Evolutionary conservation across 2,113 vertebrate genomes (phyloP), one percentile per base, ranked within the genome.

Genomic region (Tautogolabrus adspersus): DNA sequence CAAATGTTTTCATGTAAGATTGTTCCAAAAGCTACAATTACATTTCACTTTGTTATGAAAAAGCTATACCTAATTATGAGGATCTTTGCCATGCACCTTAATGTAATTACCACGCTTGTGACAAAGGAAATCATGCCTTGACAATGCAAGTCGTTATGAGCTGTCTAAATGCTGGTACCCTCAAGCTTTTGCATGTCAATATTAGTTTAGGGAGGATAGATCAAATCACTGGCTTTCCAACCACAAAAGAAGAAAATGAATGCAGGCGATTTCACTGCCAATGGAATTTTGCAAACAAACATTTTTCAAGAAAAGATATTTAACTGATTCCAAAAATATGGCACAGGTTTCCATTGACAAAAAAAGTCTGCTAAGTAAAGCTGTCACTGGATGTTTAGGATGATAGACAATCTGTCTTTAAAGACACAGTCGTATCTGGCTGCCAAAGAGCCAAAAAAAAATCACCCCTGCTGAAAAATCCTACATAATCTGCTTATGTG

Each of bases 51-150:
- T 44, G 47, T 62, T 62, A 1, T 22, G 4, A 75, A 19, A 16
- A 0, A 42, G 23, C 47, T 2, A 21, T 57, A 46, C 40, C 0
- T 46, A 4, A 64, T 49, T 16, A 49, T 1, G 5, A 81, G 72
- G 57, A 8, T 21, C 63, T 10, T 0, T 56, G 59, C 46, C 57
- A 77, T 66, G 71, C 58, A 47, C 54, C 60, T 38, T 82, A 82
- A 85, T 76, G 40, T 55, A 75, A 85, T 84, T 84, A 78, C 60
- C 75, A 71, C 12, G 5, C 77, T 59, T 73, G 58, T 89, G 72
- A 89, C 26, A 88, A 86, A 83, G 58, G 64, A 73, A 68, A 74
- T 72, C 26, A 66, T n/a, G 30, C 66, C 22, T 37, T 6, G 67
- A 26, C 57, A 72, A 22, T 38, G 81, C 76, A 72, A 72, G 66